Conservation (phyloP, 1,140 invertebrate genomes). For the Cydia strobilella region DNA sequence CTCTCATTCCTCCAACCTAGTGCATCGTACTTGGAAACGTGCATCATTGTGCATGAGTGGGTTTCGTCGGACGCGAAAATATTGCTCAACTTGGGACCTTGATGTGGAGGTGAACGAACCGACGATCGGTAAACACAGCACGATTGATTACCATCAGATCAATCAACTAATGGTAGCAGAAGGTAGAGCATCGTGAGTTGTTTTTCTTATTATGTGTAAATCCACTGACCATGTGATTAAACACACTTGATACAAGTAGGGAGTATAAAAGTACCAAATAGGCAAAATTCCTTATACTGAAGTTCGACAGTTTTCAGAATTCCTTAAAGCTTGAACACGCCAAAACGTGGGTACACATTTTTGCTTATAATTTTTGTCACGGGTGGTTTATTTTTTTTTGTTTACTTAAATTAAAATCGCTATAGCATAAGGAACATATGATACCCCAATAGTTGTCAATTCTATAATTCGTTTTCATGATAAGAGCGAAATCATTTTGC, state of each 20-base stretch:
- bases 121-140: conserved; percentile 55
- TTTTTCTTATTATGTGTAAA: conserved; percentile 34
- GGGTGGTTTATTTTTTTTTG: too few relatives aligned
- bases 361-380: too few relatives aligned
- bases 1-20: conserved; percentile 66
- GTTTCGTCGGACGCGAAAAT: conserved; percentile 58
- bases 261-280: too few relatives aligned
- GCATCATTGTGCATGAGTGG: conserved; percentile 56
- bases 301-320: not conserved
- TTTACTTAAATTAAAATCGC: too few relatives aligned
- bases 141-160: conserved; percentile 55
- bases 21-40: conserved; percentile 70
- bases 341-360: too few relatives aligned
- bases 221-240: not conserved
- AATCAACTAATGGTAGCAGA: conserved; percentile 40
- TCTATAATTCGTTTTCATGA: too few relatives aligned
- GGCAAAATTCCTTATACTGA: not conserved
- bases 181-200: conserved; percentile 39
- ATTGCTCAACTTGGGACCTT: conserved; percentile 58
- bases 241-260: not conserved
- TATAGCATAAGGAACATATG: too few relatives aligned
- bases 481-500: too few relatives aligned
- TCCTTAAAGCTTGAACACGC: too few relatives aligned
- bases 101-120: conserved; percentile 63
- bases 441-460: too few relatives aligned